Evolutionary conservation across 2,113 vertebrate species (phyloP).

Genomic region (Pteruthius melanotis): DNA sequence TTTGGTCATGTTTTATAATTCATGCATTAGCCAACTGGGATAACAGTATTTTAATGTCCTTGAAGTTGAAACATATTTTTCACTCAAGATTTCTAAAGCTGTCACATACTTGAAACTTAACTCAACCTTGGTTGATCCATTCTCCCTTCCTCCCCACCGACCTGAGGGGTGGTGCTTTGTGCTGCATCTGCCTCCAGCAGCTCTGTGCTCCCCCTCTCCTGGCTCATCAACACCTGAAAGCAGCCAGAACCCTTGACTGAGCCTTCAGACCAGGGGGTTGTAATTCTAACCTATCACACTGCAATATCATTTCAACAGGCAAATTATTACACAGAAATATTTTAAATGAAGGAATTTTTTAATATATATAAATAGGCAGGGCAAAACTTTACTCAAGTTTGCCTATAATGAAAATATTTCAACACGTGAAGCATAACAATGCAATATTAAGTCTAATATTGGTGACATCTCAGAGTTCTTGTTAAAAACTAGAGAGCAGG

Average conservation of each 20-base stretch:
- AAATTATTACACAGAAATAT: background rate
- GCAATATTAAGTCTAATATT: slow-evolving; percentile 46
- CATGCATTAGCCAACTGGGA: background rate
- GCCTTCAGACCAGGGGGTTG: background rate
- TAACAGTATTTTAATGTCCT: background rate
- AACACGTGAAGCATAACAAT: slow-evolving; percentile 27
- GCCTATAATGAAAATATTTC: slow-evolving; percentile 52
- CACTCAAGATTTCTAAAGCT: background rate
- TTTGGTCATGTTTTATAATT: background rate
- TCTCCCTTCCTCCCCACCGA: background rate
- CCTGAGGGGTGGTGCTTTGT: fast-evolving
- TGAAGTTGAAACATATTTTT: background rate
- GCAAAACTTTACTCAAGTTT: background rate
- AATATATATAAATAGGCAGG: background rate
- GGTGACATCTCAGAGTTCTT: slow-evolving; percentile 61
- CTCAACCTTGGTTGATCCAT: fast-evolving
- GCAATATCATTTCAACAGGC: background rate
- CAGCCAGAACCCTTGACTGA: background rate
- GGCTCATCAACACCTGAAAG: background rate
- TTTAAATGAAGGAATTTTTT: background rate
- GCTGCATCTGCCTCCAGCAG: background rate
- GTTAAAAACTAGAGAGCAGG: slow-evolving; percentile 38
- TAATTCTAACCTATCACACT: background rate
- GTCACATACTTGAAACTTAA: background rate
- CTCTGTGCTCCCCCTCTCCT: background rate